Base-by-base conservation (phyloP, 2,797 vertebrate species). In the Ataeniobius toweri region DNA sequence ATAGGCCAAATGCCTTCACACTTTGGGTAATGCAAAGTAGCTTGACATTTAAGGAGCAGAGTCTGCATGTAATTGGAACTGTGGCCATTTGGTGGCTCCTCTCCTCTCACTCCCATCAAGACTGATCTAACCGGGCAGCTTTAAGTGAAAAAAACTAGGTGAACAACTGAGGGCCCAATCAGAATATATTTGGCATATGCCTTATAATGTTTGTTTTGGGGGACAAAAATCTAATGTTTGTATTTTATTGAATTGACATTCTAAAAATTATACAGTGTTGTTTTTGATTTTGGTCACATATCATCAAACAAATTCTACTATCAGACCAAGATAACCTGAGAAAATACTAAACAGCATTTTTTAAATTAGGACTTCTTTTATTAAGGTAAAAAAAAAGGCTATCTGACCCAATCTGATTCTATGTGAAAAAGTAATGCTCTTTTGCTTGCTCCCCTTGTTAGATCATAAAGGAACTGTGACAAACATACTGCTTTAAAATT, bases 31-130 rank as follows among this genome's bases (percentile, higher is more conserved):
- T 92, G 92, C 91, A 94, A 93, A 94, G 90, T 86, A 94, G 91
- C 80, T 81, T 95, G 94, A 95, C 95, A 95, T 96, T 95, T 95
- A 94, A 92, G 89, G 81, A 89, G 91, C 82, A 85, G 81, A 85
- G 89, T 77, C 89, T 86, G 87, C 70, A 79, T 91, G 94, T 94
- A 93, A 95, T 94, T 94, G 92, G 90, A 93, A 91, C 92, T 77
- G 75, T 92, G 94, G 93, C 94, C 93, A 95, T 94, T 94, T 75
- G 50, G 82, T 83, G 86, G 75, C 88, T 81, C 75, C 86, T 89
- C 81, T 90, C 80, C 83, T 88, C 89, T 87, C 78, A 67, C 80
- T 86, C 78, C 41, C 70, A 85, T 90, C 87, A 88, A 87, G 86
- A 89, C 76, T 86, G 91, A 93, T 85, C 86, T 86, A 89, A 86